Conservation (phyloP, 30 jellyfish, hydroid and myxozoan genomes). For the Cassiopea andromeda region DNA sequence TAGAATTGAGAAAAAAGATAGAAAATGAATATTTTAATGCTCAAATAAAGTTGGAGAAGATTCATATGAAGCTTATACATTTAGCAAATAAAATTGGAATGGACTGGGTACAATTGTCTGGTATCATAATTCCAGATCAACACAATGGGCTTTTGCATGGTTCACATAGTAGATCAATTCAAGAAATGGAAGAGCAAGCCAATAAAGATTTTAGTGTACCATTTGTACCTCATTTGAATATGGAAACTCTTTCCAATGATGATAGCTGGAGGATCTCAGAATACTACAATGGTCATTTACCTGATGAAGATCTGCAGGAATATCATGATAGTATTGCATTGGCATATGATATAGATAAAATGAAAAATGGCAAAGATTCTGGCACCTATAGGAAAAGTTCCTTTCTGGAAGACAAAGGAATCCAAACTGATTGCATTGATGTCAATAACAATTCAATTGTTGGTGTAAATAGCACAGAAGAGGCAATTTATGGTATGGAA, state of each 20-base stretch:
- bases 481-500: background rate
- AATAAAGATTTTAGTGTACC: background rate
- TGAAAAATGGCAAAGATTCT: background rate
- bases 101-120: slow-evolving; percentile 1
- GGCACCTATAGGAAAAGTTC: background rate
- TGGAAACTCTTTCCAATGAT: background rate
- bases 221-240: background rate
- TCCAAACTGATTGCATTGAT: background rate
- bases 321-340: background rate
- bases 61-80: slow-evolving; percentile 3
- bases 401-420: background rate
- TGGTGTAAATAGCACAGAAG: background rate
- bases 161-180: background rate
- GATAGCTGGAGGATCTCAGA: background rate
- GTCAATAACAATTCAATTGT: background rate
- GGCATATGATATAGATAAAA: background rate
- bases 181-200: background rate
- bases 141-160: background rate
- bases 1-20: slow-evolving; percentile 13
- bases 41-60: slow-evolving; percentile 32
- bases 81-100: slow-evolving; percentile 27
- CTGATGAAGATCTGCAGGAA: background rate
- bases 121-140: background rate
- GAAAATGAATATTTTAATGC: slow-evolving; percentile 51
- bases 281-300: background rate